Evolutionary conservation across 2,888 invertebrate species (phyloP).

Genomic region (Phymatocera aterrima): DNA sequence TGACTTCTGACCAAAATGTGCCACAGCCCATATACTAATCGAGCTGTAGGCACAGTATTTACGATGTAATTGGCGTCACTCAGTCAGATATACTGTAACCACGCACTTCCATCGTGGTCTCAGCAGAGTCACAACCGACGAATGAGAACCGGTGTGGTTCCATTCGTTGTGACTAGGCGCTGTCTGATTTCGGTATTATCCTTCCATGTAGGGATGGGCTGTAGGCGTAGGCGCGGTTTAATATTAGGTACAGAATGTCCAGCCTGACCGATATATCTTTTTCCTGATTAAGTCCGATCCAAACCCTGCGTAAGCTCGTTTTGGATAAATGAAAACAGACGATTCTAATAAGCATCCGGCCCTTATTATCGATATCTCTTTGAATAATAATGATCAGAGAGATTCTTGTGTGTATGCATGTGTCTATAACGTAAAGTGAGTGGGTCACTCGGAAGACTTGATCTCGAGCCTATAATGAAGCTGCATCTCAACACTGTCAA

Average conservation of each 20-base stretch:
- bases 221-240: conserved; percentile 32
- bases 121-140: not conserved
- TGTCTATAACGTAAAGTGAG: too few relatives aligned
- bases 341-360: too few relatives aligned
- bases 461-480: conserved; percentile 1
- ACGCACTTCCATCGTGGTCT: not conserved
- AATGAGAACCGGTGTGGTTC: conserved; percentile 14
- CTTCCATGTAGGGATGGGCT: not conserved
- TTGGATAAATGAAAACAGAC: too few relatives aligned
- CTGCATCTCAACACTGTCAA: not conserved
- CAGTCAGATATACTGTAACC: not conserved
- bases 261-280: too few relatives aligned
- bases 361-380: not conserved
- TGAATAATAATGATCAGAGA: not conserved
- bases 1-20: too few relatives aligned
- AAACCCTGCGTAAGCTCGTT: too few relatives aligned
- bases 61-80: conserved; percentile 14
- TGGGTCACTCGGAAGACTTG: not conserved
- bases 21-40: not conserved
- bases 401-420: not conserved
- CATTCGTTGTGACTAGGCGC: conserved; percentile 10
- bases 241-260: not conserved
- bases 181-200: conserved; percentile 11
- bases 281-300: too few relatives aligned
- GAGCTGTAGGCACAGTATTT: conserved; percentile 5